phyloP scores from a whole-genome alignment of 2,888 invertebrate genomes.

The Erpobdella octoculata region DNA sequence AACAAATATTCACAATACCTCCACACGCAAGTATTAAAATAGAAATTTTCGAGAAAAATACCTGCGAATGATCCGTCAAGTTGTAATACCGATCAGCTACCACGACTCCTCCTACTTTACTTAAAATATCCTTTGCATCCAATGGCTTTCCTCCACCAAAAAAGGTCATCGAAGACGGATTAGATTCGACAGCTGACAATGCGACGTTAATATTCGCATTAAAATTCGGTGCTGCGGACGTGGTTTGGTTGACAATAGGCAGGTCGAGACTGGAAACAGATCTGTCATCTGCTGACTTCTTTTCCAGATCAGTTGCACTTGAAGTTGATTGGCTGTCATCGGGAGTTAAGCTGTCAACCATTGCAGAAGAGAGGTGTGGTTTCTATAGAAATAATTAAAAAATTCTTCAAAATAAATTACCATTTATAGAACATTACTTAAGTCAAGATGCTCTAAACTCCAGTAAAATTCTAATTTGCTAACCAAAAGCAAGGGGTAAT shows the following conservation, averaged over 20 bases:
- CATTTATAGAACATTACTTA: too few species aligned
- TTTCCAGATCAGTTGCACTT: background rate
- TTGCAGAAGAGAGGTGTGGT: background rate
- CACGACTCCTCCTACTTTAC: background rate
- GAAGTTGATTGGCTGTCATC: slow-evolving; percentile 12
- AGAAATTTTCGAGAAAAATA: background rate
- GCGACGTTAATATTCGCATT: background rate
- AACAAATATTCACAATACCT: background rate
- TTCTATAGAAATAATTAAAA: too few species aligned
- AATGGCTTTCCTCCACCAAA: background rate
- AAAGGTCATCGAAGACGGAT: background rate
- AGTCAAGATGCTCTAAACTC: too few species aligned
- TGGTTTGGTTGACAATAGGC: background rate
- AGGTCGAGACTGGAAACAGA: slow-evolving; percentile 8
- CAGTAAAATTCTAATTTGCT: too few species aligned
- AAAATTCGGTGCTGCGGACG: background rate
- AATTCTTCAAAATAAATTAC: too few species aligned
- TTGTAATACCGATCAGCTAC: background rate
- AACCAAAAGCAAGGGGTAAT: too few species aligned
- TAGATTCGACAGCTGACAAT: background rate
- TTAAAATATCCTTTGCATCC: slow-evolving; percentile 3
- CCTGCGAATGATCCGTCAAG: background rate
- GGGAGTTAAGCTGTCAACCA: too few species aligned
- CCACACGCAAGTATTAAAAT: background rate
- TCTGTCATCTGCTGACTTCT: background rate